Conservation (phyloP, 2,113 vertebrate genomes). For the Oxygymnocypris stewartii region DNA sequence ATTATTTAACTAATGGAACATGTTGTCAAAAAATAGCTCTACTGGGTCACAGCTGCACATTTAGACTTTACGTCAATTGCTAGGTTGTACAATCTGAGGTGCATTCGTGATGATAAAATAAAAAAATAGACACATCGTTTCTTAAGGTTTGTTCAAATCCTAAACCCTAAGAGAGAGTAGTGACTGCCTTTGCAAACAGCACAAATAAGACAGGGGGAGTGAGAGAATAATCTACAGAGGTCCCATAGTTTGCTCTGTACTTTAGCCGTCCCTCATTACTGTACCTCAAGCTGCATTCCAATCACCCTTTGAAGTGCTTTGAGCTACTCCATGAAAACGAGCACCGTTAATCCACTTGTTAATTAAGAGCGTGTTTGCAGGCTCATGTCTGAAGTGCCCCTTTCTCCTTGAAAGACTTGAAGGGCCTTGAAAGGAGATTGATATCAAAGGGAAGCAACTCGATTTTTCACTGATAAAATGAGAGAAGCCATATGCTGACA, state of each 20-base stretch:
- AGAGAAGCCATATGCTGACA: conserved; percentile 31
- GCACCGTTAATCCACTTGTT: conserved; percentile 82
- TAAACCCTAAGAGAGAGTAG: neutral
- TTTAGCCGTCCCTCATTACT: conserved; percentile 74
- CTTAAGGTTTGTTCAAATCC: neutral
- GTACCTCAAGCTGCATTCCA: conserved; percentile 73
- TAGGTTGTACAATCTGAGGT: no score
- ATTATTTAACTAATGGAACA: no score
- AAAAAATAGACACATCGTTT: neutral
- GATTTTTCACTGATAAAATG: conserved; percentile 55
- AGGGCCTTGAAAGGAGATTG: conserved; percentile 69
- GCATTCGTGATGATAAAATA: neutral
- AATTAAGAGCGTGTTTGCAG: conserved; percentile 75
- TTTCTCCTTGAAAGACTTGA: conserved; percentile 69
- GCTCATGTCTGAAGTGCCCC: conserved; percentile 75
- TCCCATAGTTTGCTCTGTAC: conserved; percentile 49
- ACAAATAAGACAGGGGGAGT: conserved; percentile 18
- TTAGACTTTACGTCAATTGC: neutral
- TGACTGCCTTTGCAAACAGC: neutral
- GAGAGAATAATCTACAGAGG: conserved; percentile 32
- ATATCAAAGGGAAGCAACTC: conserved; percentile 60
- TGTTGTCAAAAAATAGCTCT: no score
- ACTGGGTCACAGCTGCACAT: no score
- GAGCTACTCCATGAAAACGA: conserved; percentile 78
- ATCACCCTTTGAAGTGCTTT: conserved; percentile 80